A percentile compares a stretch with the other conserved stretches of the same genome.
Evolutionary conservation across 2,888 invertebrate genomes (phyloP).

Genomic region (Omphaloscelis lunosa): DNA sequence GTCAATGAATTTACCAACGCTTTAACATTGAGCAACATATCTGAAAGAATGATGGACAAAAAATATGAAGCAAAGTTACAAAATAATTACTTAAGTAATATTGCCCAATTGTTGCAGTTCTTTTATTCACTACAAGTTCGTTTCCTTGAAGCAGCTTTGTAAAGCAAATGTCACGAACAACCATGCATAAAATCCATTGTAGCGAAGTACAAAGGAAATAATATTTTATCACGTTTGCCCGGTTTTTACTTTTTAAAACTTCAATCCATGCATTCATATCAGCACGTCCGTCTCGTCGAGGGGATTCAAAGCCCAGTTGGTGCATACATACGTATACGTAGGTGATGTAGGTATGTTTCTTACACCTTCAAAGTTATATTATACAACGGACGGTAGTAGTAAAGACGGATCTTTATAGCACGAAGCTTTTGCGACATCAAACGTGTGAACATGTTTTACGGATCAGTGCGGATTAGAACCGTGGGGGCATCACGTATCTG

Average conservation of each 20-base stretch:
- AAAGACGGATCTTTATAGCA: slow-evolving; percentile 31
- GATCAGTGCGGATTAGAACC: slow-evolving; percentile 28
- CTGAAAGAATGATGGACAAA: neutral
- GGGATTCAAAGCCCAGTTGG: slow-evolving; percentile 39
- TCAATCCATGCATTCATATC: slow-evolving; percentile 55
- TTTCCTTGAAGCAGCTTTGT: slow-evolving; percentile 18
- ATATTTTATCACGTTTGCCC: slow-evolving; percentile 60
- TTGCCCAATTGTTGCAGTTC: neutral
- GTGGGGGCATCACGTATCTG: slow-evolving; percentile 5
- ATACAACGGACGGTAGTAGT: slow-evolving; percentile 9
- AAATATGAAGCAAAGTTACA: neutral
- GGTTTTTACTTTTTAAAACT: slow-evolving; percentile 56
- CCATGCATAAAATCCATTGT: slow-evolving; percentile 48
- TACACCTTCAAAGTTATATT: slow-evolving; percentile 37
- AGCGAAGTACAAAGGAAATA: slow-evolving; percentile 47
- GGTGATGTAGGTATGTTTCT: slow-evolving; percentile 12
- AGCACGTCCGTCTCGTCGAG: slow-evolving; percentile 51
- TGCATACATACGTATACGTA: slow-evolving; percentile 20
- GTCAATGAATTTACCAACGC: neutral
- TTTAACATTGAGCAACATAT: neutral
- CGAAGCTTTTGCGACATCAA: slow-evolving; percentile 40
- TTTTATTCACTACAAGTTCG: slow-evolving; percentile 4
- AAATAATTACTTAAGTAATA: neutral
- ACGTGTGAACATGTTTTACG: slow-evolving; percentile 35
- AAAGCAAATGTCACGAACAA: slow-evolving; percentile 35